Base-by-base conservation (phyloP, 2,888 invertebrate species). In the Drosophila monieri region DNA sequence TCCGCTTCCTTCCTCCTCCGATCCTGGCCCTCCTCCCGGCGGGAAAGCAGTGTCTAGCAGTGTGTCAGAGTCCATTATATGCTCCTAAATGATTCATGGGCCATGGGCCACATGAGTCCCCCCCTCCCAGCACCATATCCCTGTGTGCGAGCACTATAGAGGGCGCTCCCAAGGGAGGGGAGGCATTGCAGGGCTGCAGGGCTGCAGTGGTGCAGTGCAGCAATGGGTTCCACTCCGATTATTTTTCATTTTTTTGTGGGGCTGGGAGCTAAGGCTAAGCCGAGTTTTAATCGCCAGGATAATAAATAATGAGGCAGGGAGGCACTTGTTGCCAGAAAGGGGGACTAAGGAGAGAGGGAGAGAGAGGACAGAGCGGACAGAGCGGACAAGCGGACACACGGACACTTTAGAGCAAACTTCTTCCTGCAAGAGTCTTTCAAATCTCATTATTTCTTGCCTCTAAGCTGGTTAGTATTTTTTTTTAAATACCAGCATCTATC, bases 1-100 rank as follows among this genome's bases (percentile, higher is more conserved):
- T 10, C 5, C n/a, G n/a, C n/a, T n/a, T n/a, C n/a, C n/a, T n/a
- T n/a, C n/a, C n/a, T n/a, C n/a, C n/a, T n/a, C n/a, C n/a, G n/a
- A 37, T 14, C 12, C 48, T 59, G 18, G 8, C 14, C 23, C 15
- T 35, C 9, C n/a, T 35, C 4, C 55, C 10, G 15, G 5, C n/a
- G 21, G 41, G 10, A 21, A 21, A 43, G 18, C 59, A 49, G 32
- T 54, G 48, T 69, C 73, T 67, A 73, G 65, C 62, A 48, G 67
- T 70, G 37, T 74, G 68, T 15, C 39, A 41, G 67, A 73, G 66
- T 80, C 74, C 78, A 85, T 80, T 85, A 80, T 85, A 80, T 80
- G 81, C 66, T 76, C 64, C 66, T 76, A 10, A 69, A 78, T 76
- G 81, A 78, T 76, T 74, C 72, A 76, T 72, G 65, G 21, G 43